Percentiles rank a stretch among this genome's conserved stretches.
phyloP scores from a whole-genome alignment of 2,797 vertebrate genomes.

The Periparus ater region DNA sequence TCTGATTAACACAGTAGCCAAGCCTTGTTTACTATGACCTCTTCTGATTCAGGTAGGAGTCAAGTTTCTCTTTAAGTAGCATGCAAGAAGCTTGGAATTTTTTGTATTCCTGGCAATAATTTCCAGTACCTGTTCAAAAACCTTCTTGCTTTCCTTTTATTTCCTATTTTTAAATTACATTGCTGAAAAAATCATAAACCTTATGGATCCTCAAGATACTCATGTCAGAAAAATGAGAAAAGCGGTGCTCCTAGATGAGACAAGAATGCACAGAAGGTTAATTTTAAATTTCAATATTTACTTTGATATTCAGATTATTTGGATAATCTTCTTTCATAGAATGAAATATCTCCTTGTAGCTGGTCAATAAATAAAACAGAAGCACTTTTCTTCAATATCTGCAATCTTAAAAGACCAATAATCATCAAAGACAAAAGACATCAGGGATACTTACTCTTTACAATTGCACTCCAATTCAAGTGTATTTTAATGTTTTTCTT shows the following conservation, averaged over 20 bases:
- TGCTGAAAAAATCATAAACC: background rate
- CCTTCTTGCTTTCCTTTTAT: background rate
- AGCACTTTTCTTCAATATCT: background rate
- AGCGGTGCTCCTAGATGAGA: background rate
- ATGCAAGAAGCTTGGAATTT: background rate
- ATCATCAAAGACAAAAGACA: background rate
- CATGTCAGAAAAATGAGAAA: background rate
- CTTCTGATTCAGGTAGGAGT: background rate
- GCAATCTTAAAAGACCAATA: background rate
- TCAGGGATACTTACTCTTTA: background rate
- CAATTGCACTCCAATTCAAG: background rate
- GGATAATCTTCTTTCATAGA: background rate
- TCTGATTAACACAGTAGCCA: background rate
- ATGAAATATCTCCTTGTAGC: background rate
- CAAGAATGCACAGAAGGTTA: background rate
- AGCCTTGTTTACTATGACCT: background rate
- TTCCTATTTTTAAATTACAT: background rate
- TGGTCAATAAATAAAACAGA: background rate
- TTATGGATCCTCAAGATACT: background rate
- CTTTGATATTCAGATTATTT: background rate
- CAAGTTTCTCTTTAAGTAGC: background rate
- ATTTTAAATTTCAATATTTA: background rate
- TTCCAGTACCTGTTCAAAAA: background rate
- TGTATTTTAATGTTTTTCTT: background rate
- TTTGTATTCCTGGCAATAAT: background rate